Conservation (phyloP, 2,888 invertebrate species). For the Subacronicta megacephala region DNA sequence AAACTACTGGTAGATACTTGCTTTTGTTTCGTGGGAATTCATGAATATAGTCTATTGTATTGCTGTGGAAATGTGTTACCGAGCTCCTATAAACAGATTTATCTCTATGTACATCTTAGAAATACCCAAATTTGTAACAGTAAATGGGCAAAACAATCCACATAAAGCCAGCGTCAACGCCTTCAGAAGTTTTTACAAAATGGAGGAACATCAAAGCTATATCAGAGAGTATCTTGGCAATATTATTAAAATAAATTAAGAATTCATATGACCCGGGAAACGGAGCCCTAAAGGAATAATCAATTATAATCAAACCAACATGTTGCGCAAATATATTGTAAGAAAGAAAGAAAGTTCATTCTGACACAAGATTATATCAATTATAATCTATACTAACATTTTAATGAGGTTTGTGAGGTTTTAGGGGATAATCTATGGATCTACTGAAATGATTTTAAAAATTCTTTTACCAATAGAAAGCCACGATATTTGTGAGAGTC, state of each 20-base stretch:
- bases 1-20: constrained; percentile 35
- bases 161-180: constrained; percentile 15
- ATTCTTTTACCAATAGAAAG: too few relatives aligned
- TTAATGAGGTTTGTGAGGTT: too few relatives aligned
- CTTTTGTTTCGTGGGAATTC: constrained; percentile 43
- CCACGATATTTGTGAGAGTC: too few relatives aligned
- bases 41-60: constrained; percentile 44
- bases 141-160: constrained; percentile 11
- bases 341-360: too few relatives aligned
- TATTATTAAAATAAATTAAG: constrained; percentile 29
- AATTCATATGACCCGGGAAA: constrained; percentile 11
- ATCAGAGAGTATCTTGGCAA: too few relatives aligned
- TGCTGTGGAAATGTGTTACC: constrained; percentile 14
- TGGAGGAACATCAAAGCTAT: constrained; percentile 45
- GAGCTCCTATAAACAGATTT: constrained; percentile 33
- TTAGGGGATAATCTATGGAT: too few relatives aligned
- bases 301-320: too few relatives aligned
- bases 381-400: too few relatives aligned
- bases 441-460: too few relatives aligned
- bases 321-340: too few relatives aligned
- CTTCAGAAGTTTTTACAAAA: constrained; percentile 34
- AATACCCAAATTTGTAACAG: constrained; percentile 22
- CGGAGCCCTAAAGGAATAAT: background rate
- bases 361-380: too few relatives aligned
- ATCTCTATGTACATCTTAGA: constrained; percentile 31